Percentiles rank a stretch among this genome's conserved stretches.
Evolutionary conservation across 2,888 invertebrate species (phyloP).

Genomic region (Chalcosyrphus nemorum): DNA sequence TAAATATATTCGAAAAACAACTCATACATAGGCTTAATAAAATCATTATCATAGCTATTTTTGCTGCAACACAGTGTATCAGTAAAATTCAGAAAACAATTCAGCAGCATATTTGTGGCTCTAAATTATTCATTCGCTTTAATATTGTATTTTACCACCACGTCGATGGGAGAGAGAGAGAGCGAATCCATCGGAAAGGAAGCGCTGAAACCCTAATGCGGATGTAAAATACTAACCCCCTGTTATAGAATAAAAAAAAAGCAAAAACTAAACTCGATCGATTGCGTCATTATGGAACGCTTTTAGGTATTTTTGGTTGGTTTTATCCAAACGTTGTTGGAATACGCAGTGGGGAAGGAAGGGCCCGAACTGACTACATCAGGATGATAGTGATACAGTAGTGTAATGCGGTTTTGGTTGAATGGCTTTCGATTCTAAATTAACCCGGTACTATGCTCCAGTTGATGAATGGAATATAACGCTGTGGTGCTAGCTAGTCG

Average conservation of each 20-base stretch:
- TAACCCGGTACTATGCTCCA: conserved; percentile 51
- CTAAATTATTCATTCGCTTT: conserved; percentile 42
- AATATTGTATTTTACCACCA: conserved; percentile 27
- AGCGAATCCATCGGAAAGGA: conserved; percentile 5
- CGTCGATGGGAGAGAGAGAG: neutral
- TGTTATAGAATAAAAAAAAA: conserved; percentile 9
- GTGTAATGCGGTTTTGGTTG: conserved; percentile 64
- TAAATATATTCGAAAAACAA: no score
- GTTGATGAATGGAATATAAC: conserved; percentile 61
- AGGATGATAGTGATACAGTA: conserved; percentile 56
- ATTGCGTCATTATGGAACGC: conserved; percentile 52
- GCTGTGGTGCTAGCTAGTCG: conserved; percentile 3
- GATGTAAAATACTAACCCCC: conserved; percentile 11
- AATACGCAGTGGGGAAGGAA: neutral
- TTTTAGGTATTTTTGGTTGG: conserved; percentile 53
- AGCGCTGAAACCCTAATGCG: neutral
- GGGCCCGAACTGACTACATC: conserved; percentile 2
- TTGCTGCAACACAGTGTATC: no score
- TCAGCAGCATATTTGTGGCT: conserved; percentile 34
- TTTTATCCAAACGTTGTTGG: conserved; percentile 30
- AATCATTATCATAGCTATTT: no score
- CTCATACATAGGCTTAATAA: no score
- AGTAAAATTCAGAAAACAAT: conserved; percentile 28
- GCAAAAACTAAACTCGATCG: conserved; percentile 41
- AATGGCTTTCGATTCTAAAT: conserved; percentile 68